A percentile compares a stretch with the other conserved stretches of the same genome.
phyloP scores from a whole-genome alignment of 2,888 invertebrate genomes.

The Geotrupes spiniger region DNA sequence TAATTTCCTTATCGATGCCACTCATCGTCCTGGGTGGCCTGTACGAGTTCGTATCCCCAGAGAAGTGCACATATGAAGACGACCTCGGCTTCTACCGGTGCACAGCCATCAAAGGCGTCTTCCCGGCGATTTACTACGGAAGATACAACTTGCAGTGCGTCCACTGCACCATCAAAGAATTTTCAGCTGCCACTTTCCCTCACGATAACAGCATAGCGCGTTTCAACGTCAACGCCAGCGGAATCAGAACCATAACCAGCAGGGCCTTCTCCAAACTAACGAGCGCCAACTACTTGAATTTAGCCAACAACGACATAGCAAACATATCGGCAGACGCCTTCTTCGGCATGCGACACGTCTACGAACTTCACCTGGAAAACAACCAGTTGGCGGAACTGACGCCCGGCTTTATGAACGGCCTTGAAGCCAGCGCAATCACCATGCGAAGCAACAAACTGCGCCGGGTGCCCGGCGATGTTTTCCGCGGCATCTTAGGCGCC shows the following conservation, averaged over 20 bases:
- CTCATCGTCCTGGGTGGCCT: not conserved
- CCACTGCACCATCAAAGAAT: conserved; percentile 37
- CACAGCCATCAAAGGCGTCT: conserved; percentile 33
- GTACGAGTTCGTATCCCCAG: conserved; percentile 1
- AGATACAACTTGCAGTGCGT: conserved; percentile 38
- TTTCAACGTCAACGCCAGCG: conserved; percentile 39
- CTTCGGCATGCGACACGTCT: conserved; percentile 38
- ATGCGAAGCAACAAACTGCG: conserved; percentile 37
- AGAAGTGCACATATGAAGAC: conserved; percentile 33
- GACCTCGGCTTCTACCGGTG: conserved; percentile 35
- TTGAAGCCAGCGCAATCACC: conserved; percentile 36
- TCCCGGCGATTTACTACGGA: conserved; percentile 40
- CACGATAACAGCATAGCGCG: conserved; percentile 35
- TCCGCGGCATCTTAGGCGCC: conserved; percentile 36
- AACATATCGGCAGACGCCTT: conserved; percentile 39
- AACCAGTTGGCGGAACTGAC: conserved; percentile 35
- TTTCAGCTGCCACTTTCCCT: conserved; percentile 38
- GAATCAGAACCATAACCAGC: conserved; percentile 33
- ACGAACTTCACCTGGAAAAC: conserved; percentile 39
- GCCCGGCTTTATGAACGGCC: conserved; percentile 37
- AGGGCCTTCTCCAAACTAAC: conserved; percentile 37
- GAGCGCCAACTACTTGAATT: conserved; percentile 30
- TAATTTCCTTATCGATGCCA: not conserved
- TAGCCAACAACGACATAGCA: conserved; percentile 38
- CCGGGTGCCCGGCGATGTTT: conserved; percentile 34